Conservation (phyloP, 2,797 vertebrate genomes). For the Cygnus olor region DNA sequence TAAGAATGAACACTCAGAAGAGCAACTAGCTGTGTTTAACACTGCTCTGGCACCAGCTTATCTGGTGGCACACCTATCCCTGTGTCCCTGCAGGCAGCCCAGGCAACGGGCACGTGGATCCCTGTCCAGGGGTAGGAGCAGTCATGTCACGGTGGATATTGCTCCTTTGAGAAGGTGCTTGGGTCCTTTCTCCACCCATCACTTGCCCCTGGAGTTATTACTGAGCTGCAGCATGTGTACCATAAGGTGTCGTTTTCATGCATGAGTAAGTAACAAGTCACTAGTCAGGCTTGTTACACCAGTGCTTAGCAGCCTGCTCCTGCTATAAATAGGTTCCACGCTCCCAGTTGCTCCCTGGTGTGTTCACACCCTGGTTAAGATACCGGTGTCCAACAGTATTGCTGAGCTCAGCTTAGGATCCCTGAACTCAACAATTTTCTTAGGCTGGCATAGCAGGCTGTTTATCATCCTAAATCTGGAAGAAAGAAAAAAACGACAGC, state of each 20-base stretch:
- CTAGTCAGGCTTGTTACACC: slow-evolving; percentile 1
- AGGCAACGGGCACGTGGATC: background rate
- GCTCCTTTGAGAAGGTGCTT: background rate
- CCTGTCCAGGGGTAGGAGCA: background rate
- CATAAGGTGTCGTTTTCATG: slow-evolving; percentile 15
- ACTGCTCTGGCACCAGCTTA: background rate
- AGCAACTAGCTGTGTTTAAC: background rate
- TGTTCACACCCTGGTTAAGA: background rate
- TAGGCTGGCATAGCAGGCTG: background rate
- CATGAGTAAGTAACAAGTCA: slow-evolving; percentile 23
- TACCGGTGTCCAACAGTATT: background rate
- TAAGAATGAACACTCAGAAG: slow-evolving; percentile 25
- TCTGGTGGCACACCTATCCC: background rate
- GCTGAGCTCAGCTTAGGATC: background rate
- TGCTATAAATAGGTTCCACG: background rate
- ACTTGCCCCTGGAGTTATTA: background rate
- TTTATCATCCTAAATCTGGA: slow-evolving; percentile 7
- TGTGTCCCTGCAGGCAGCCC: background rate
- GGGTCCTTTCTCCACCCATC: background rate
- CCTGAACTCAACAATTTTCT: background rate
- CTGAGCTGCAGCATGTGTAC: background rate
- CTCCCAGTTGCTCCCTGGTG: background rate
- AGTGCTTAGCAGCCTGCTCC: background rate
- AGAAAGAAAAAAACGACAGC: background rate
- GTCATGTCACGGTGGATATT: background rate